Percentiles rank a stretch among this genome's conserved stretches.
Conservation (phyloP, 2,888 invertebrate species). For the Campaea margaritaria region DNA sequence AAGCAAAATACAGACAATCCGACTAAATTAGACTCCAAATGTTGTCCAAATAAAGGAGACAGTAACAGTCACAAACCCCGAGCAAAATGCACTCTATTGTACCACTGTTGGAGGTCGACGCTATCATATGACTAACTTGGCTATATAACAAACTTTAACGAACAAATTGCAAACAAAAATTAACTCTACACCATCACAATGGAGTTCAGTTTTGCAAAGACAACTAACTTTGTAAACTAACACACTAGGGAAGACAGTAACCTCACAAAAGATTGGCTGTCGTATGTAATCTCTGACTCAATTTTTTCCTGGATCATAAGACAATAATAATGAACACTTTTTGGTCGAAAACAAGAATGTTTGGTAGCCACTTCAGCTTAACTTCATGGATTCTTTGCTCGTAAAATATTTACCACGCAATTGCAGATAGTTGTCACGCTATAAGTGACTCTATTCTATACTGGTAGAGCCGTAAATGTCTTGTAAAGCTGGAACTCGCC, state of each 20-base stretch:
- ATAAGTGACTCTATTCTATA: no score
- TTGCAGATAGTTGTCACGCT: no score
- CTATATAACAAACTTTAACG: slow-evolving; percentile 25
- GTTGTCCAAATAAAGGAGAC: slow-evolving; percentile 22
- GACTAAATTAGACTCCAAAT: slow-evolving; percentile 29
- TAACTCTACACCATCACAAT: neutral
- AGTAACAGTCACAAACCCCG: slow-evolving; percentile 25
- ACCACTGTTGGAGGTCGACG: slow-evolving; percentile 40
- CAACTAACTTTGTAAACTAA: slow-evolving; percentile 7
- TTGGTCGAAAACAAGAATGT: slow-evolving; percentile 21
- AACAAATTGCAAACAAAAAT: slow-evolving; percentile 4
- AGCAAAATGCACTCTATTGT: slow-evolving; percentile 45
- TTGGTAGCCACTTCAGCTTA: no score
- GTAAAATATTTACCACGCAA: neutral
- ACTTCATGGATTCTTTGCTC: neutral
- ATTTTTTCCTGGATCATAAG: slow-evolving; percentile 39
- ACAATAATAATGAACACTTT: slow-evolving; percentile 30
- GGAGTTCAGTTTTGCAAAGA: neutral
- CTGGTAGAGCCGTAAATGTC: no score
- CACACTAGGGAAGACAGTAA: slow-evolving; percentile 17
- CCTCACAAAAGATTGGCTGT: slow-evolving; percentile 28
- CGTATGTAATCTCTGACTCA: slow-evolving; percentile 32
- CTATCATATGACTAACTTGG: slow-evolving; percentile 39
- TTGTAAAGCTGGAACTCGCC: no score
- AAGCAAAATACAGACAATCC: slow-evolving; percentile 17